phyloP scores from a whole-genome alignment of 1,140 invertebrate species.

The Philaenus spumarius region DNA sequence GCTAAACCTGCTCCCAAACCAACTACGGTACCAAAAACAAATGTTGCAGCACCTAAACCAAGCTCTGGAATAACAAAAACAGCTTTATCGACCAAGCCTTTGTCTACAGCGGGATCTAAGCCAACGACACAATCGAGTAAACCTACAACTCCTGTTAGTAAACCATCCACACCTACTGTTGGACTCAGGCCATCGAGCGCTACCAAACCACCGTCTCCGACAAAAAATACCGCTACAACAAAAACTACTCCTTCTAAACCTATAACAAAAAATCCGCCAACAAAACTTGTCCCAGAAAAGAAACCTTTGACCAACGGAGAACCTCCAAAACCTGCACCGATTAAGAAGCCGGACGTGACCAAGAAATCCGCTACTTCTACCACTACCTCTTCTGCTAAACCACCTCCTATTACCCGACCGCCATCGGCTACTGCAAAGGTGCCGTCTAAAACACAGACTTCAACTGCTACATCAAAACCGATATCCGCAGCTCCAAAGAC shows the following conservation, averaged over 20 bases:
- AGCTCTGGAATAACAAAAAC: background rate
- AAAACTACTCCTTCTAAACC: background rate
- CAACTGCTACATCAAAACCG: background rate
- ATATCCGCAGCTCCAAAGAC: background rate
- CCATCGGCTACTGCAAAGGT: conserved; percentile 1
- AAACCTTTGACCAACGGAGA: conserved; percentile 9
- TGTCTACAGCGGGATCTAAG: background rate
- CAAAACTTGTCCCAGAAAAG: background rate
- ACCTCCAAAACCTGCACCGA: background rate
- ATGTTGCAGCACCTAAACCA: background rate
- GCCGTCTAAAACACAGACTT: background rate
- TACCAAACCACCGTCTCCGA: background rate
- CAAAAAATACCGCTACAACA: background rate
- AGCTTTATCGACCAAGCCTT: background rate
- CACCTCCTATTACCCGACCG: background rate
- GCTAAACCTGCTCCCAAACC: conserved; percentile 13
- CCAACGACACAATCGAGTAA: background rate
- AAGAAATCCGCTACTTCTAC: conserved; percentile 7
- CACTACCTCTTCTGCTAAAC: background rate
- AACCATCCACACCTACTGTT: conserved; percentile 19
- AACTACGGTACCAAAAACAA: background rate
- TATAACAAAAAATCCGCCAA: background rate
- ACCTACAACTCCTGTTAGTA: conserved; percentile 1
- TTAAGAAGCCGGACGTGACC: background rate
- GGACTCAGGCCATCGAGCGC: background rate